Evolutionary conservation across 1,140 invertebrate genomes (phyloP), one percentile per base, ranked within the genome.

Genomic region (Helicoverpa armigera): DNA sequence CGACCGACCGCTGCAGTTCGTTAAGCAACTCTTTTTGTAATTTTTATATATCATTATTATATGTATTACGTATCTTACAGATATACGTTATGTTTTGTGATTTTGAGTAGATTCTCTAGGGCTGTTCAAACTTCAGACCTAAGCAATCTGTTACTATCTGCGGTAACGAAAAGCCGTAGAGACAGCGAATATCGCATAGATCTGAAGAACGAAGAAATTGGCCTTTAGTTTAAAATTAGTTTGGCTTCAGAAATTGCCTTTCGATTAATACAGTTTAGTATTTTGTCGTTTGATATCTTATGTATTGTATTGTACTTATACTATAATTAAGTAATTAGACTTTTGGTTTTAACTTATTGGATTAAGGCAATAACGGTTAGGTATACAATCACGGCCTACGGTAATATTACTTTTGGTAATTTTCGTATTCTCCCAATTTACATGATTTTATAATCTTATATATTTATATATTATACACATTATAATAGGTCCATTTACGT

Each of bases 21-120:
- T 92, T 11, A 90, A 90, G 69, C 91, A 93, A 81, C 83, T 93
- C 29, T 94, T 93, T 84, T 86, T 94, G 63, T 94, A 90, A 87
- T 81, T 81, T 51, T 76, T 48, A 51, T 14, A 16, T 35, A 35
- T 35, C 7, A 35, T 35, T 5, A 35, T 35, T 60, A 56, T 56
- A 54, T 56, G 5, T 56, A 50, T 70, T 58, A 16, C 18, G 43
- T 65, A 31, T 75, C 50, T 75, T 35, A 43, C 73, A 14, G 14
- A 67, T 67, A 67, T 67, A 51, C 23, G 14, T 70, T n/a, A 4
- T 23, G 35, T 48, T 18, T 65, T 70, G 16, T 53, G n/a, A 14
- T 48, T 61, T 61, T 29, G 23, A 23, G 23, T 23, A 23, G 23
- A 23, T 23, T 23, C 23, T 23, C 23, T 23, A 23, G 23, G 23